A percentile compares a stretch with the other conserved stretches of the same genome.
Evolutionary conservation across 2,888 invertebrate species (phyloP).

Genomic region (Sarcophaga rosellei): DNA sequence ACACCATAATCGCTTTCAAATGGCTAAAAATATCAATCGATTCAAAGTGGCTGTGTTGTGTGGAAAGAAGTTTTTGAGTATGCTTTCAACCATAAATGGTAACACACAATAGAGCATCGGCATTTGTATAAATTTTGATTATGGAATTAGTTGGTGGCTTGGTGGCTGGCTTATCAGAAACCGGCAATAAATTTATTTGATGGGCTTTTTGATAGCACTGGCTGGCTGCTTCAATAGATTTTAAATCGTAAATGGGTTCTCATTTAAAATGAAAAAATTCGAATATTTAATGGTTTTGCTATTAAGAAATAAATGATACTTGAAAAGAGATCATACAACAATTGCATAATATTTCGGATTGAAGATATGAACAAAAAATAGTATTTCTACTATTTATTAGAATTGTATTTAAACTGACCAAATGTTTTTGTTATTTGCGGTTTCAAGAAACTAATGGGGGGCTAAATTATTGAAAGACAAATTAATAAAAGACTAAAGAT

Average conservation of each 20-base stretch:
- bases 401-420: slow-evolving; percentile 27
- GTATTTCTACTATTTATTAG: neutral
- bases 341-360: slow-evolving; percentile 9
- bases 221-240: neutral
- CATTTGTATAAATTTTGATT: neutral
- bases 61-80: neutral
- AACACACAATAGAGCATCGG: neutral
- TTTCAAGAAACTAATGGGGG: neutral
- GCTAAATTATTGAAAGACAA: neutral
- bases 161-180: slow-evolving; percentile 3
- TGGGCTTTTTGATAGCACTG: slow-evolving; percentile 14
- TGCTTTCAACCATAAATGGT: slow-evolving; percentile 14
- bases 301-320: neutral
- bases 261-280: neutral
- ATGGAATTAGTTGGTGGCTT: no score
- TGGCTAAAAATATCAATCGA: no score
- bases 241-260: slow-evolving; percentile 15
- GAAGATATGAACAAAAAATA: neutral
- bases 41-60: no score
- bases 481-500: no score
- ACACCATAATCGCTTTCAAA: neutral
- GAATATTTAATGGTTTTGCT: neutral
- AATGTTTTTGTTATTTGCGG: neutral
- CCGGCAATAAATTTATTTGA: slow-evolving; percentile 9
- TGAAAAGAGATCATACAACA: neutral